Evolutionary conservation across 2,888 invertebrate genomes (phyloP).

Genomic region (Papilio demoleus): DNA sequence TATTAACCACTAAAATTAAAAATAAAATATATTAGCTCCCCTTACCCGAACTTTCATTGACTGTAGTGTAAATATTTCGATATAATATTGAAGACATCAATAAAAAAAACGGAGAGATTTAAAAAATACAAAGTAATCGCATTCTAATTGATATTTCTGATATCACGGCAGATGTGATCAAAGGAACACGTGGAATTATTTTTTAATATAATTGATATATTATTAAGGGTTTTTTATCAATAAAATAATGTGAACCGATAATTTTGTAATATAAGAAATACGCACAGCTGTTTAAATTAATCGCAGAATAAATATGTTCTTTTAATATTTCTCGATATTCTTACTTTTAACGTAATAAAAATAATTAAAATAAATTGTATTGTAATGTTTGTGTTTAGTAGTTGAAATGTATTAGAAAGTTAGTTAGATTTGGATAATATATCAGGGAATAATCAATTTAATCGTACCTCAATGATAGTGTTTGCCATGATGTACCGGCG

Average conservation of each 20-base stretch:
- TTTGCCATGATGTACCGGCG: constrained; percentile 3
- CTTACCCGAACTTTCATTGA: no score
- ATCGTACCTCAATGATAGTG: constrained; percentile 5
- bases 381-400: no score
- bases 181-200: constrained; percentile 13
- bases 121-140: not conserved
- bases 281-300: not conserved
- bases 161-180: not conserved
- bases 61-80: not conserved
- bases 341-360: no score
- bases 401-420: no score
- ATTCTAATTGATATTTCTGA: constrained; percentile 8
- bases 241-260: not conserved
- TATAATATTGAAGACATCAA: no score
- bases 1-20: constrained; percentile 83
- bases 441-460: not conserved
- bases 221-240: not conserved
- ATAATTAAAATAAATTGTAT: no score
- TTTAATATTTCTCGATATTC: no score
- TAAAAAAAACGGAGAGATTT: no score
- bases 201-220: not conserved
- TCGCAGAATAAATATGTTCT: not conserved
- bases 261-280: not conserved
- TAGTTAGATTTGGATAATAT: no score
- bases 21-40: no score